Conservation (phyloP, 2,113 vertebrate genomes). For the Tympanuchus pallidicinctus region DNA sequence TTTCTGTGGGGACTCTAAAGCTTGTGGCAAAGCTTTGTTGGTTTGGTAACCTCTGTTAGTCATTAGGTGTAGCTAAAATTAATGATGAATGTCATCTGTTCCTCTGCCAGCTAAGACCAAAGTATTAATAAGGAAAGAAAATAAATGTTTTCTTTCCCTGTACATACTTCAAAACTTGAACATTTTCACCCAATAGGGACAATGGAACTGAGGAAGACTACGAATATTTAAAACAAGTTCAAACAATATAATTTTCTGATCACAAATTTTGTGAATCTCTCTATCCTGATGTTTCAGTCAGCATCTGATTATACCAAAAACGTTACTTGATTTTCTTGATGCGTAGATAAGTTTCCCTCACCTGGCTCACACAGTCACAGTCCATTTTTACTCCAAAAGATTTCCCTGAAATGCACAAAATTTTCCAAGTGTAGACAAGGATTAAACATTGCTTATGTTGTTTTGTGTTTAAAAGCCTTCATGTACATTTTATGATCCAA, state of each 20-base stretch:
- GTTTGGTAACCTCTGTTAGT: not conserved
- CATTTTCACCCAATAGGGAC: not conserved
- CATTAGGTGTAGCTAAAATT: not conserved
- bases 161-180: not conserved
- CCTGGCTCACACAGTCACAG: not conserved
- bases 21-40: not conserved
- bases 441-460: not conserved
- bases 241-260: not conserved
- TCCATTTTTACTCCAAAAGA: not conserved
- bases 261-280: not conserved
- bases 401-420: not conserved
- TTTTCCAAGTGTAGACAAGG: not conserved
- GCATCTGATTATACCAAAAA: not conserved
- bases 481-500: not conserved
- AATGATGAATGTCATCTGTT: not conserved
- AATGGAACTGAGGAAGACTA: not conserved
- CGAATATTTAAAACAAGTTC: not conserved
- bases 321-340: not conserved
- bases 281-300: not conserved
- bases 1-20: not conserved
- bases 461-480: conserved; percentile 2
- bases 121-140: not conserved
- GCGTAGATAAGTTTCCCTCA: not conserved
- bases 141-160: not conserved
- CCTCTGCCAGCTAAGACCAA: not conserved